A percentile compares a stretch with the other conserved stretches of the same genome.
Evolutionary conservation across 2,888 invertebrate genomes (phyloP).

Genomic region (Synanthedon tipuliformis): DNA sequence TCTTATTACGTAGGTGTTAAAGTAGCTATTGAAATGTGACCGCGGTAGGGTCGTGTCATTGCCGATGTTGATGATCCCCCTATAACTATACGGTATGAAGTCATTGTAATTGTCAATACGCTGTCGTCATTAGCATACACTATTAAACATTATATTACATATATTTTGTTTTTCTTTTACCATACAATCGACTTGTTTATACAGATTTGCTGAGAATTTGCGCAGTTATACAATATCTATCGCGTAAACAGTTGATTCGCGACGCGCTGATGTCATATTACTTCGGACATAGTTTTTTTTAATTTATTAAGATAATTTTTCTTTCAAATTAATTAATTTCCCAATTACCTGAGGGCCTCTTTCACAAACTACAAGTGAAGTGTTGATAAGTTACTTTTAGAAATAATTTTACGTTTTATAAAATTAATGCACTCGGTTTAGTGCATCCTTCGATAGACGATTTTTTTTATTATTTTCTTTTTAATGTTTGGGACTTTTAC

Average conservation of each 20-base stretch:
- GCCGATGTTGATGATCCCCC: slow-evolving; percentile 32
- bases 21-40: slow-evolving; percentile 6
- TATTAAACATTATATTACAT: slow-evolving; percentile 38
- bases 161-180: slow-evolving; percentile 31
- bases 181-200: slow-evolving; percentile 41
- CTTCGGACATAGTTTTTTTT: not conserved
- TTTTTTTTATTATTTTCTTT: too few species aligned
- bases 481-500: too few species aligned
- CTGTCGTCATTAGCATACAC: slow-evolving; percentile 32
- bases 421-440: too few species aligned
- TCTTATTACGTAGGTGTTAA: not conserved
- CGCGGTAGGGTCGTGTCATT: slow-evolving; percentile 37
- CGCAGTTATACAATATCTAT: slow-evolving; percentile 33
- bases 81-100: slow-evolving; percentile 41
- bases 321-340: too few species aligned
- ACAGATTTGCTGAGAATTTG: slow-evolving; percentile 52
- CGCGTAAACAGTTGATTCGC: slow-evolving; percentile 17
- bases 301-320: too few species aligned
- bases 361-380: too few species aligned
- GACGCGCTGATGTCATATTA: slow-evolving; percentile 32
- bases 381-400: too few species aligned
- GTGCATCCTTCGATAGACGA: too few species aligned
- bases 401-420: too few species aligned
- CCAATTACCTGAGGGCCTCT: too few species aligned
- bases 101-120: slow-evolving; percentile 41